Evolutionary conservation across 2,113 vertebrate species (phyloP).

Genomic region (Rhadina sibilatrix): DNA sequence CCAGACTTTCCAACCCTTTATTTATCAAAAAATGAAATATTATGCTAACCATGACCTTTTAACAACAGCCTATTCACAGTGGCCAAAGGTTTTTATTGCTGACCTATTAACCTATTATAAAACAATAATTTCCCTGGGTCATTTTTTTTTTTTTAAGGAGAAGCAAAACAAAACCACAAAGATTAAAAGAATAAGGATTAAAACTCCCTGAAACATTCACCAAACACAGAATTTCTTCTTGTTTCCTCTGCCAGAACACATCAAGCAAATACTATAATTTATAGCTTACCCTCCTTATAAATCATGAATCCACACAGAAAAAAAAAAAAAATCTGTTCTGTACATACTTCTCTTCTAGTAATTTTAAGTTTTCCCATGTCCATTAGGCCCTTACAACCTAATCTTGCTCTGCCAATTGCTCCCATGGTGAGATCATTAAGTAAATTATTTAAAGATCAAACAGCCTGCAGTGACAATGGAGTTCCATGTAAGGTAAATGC

Average conservation of each 20-base stretch:
- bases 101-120: conserved; percentile 62
- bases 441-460: conserved; percentile 99
- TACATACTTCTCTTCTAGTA: conserved; percentile 74
- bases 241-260: conserved; percentile 35
- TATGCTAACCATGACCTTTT: conserved; percentile 53
- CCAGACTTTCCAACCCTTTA: conserved; percentile 52
- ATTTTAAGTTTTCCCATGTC: conserved; percentile 92
- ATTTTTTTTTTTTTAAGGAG: not conserved
- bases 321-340: conserved; percentile 42
- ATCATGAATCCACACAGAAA: conserved; percentile 55
- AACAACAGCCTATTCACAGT: conserved; percentile 30
- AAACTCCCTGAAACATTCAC: not conserved
- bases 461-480: conserved; percentile 96
- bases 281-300: not conserved
- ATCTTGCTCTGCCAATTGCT: conserved; percentile 97
- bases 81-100: conserved; percentile 47
- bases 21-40: conserved; percentile 59
- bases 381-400: conserved; percentile 97
- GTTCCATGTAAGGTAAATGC: conserved; percentile 98
- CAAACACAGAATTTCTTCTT: not conserved
- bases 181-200: conserved; percentile 35
- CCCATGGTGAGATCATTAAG: conserved; percentile 99
- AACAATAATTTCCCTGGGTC: conserved; percentile 23
- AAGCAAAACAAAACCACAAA: conserved; percentile 13
- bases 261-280: conserved; percentile 47